Evolutionary conservation across 2,888 invertebrate species (phyloP).

Genomic region (Drosophila testacea): DNA sequence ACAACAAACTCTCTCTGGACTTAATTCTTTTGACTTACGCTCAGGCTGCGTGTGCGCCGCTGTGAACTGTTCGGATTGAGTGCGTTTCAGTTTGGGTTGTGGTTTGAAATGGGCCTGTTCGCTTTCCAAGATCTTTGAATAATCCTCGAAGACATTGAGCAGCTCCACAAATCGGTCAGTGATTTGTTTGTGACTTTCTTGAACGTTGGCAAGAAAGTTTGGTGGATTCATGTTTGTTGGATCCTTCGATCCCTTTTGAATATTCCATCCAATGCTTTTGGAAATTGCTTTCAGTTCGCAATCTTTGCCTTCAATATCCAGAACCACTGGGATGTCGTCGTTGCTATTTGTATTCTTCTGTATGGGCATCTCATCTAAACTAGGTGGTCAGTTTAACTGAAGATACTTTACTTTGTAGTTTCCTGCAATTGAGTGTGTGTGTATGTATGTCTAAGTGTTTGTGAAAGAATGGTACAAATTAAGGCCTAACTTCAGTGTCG

Average conservation of each 20-base stretch:
- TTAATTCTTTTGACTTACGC: conserved; percentile 31
- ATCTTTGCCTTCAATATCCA: conserved; percentile 3
- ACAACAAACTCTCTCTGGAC: background rate
- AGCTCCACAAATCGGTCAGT: conserved; percentile 58
- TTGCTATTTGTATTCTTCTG: conserved; percentile 4
- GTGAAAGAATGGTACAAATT: conserved; percentile 15
- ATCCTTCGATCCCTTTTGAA: background rate
- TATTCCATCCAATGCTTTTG: conserved; percentile 50
- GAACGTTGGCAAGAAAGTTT: conserved; percentile 36
- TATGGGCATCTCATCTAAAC: conserved; percentile 35
- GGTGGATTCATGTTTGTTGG: background rate
- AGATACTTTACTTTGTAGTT: background rate
- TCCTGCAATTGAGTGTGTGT: conserved; percentile 5
- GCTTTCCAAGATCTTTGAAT: conserved; percentile 40
- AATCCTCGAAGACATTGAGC: conserved; percentile 57
- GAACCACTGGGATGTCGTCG: background rate
- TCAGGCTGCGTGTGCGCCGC: conserved; percentile 5
- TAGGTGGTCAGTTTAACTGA: conserved; percentile 9
- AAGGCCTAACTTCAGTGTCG: conserved; percentile 12
- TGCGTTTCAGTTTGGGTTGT: conserved; percentile 40
- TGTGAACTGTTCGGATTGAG: conserved; percentile 48
- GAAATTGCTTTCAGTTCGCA: background rate
- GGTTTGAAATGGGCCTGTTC: conserved; percentile 19
- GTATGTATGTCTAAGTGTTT: background rate
- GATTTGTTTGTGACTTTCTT: conserved; percentile 57